A percentile compares a stretch with the other conserved stretches of the same genome.
These are phyloP conservation scores for Sula dactylatra DNA, from an alignment of 2,113 vertebrate genomes.

Conservation along the genomic window DNA sequence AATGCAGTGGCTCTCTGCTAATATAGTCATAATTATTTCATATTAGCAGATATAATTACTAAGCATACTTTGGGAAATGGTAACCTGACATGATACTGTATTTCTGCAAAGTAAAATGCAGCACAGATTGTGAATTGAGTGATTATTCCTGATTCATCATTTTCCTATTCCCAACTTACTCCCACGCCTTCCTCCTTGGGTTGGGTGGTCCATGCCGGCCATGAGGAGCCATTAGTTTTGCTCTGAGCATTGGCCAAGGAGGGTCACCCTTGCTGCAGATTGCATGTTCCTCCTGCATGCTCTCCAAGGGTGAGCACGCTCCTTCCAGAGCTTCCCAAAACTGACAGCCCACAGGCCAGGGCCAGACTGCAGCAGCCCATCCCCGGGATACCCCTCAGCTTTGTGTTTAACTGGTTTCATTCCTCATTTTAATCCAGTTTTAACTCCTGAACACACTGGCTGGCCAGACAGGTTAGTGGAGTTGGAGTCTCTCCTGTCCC, in stretches of 20 bases:
- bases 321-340: neutral
- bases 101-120: neutral
- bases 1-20: neutral
- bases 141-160: neutral
- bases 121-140: neutral
- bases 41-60: neutral
- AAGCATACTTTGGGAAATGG: neutral
- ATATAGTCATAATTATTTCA: neutral
- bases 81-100: neutral
- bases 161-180: neutral
- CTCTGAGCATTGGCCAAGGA: neutral
- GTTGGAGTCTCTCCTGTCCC: neutral
- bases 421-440: neutral
- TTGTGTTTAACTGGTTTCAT: neutral
- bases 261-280: neutral
- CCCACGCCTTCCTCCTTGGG: neutral
- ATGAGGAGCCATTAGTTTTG: neutral
- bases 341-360: neutral
- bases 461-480: neutral
- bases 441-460: neutral
- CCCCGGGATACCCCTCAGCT: neutral
- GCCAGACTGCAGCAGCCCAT: neutral
- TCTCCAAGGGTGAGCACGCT: neutral
- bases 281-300: rapidly evolving
- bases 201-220: neutral